A percentile compares a stretch with the other conserved stretches of the same genome.
phyloP scores from a whole-genome alignment of 1,140 invertebrate species.

The Drosophila saltans region DNA sequence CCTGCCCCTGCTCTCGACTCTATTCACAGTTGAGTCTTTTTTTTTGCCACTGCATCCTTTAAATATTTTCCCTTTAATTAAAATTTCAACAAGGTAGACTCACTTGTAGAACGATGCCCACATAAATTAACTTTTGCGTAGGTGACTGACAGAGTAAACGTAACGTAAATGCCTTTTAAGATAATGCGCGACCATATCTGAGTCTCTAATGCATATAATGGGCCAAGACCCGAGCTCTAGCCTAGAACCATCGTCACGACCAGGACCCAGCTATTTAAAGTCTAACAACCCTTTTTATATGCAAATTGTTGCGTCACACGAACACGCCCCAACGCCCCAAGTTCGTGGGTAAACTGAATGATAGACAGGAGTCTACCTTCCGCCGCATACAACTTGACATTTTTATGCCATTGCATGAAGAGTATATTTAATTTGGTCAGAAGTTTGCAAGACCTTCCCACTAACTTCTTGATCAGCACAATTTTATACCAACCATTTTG shows the following conservation, averaged over 20 bases:
- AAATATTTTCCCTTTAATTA: conserved; percentile 75
- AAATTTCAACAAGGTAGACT: conserved; percentile 72
- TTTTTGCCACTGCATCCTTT: conserved; percentile 49
- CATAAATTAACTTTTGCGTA: conserved; percentile 77
- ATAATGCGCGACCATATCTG: conserved; percentile 75
- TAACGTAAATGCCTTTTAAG: conserved; percentile 76
- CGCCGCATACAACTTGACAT: conserved; percentile 66
- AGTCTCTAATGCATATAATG: conserved; percentile 78
- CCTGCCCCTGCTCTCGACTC: conserved; percentile 35
- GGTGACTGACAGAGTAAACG: conserved; percentile 54
- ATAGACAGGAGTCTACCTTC: conserved; percentile 24
- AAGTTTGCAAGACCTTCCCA: too few relatives aligned
- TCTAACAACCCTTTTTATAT: conserved; percentile 82
- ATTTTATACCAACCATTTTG: too few relatives aligned
- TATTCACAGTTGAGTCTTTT: conserved; percentile 15
- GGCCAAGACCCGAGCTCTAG: conserved; percentile 39
- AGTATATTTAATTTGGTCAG: background rate
- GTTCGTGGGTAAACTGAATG: conserved; percentile 2
- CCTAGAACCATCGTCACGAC: background rate
- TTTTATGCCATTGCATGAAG: conserved; percentile 17
- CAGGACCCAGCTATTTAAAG: conserved; percentile 68
- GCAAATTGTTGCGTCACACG: conserved; percentile 78
- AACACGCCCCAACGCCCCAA: conserved; percentile 55
- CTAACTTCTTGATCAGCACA: too few relatives aligned
- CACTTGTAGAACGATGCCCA: conserved; percentile 50